These are phyloP conservation scores for Tetragonula carbonaria DNA, from an alignment of 2,888 invertebrate genomes.

Conservation along the genomic window DNA sequence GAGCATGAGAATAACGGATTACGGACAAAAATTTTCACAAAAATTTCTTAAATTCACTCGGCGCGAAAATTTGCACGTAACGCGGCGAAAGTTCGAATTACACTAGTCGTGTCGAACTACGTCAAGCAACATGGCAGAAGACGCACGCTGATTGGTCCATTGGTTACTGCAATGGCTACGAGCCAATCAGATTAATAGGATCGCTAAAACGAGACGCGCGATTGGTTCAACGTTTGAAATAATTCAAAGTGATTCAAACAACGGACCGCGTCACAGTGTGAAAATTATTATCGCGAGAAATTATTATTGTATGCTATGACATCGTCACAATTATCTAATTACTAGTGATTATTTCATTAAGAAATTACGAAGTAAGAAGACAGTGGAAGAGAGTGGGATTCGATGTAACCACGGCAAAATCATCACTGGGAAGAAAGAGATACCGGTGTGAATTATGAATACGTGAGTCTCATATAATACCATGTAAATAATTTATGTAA, in stretches of 20 bases:
- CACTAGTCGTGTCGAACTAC: not conserved
- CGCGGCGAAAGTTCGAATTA: not conserved
- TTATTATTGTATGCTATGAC: not conserved
- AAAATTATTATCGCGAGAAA: not conserved
- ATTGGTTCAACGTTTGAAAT: not conserved
- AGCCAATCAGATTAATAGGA: slow-evolving; percentile 24
- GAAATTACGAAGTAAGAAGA: not conserved
- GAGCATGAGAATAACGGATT: too few relatives aligned
- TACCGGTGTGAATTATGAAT: slow-evolving; percentile 1
- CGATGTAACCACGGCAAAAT: not conserved
- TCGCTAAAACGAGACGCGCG: not conserved
- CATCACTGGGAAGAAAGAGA: not conserved
- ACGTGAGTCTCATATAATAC: not conserved
- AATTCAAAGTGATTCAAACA: not conserved
- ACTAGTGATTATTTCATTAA: not conserved
- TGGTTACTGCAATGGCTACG: not conserved
- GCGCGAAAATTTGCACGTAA: not conserved
- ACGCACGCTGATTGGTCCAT: slow-evolving; percentile 15
- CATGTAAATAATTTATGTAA: slow-evolving; percentile 32
- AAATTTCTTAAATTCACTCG: not conserved
- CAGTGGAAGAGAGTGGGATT: not conserved
- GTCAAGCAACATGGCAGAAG: not conserved
- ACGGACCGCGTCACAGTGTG: not conserved
- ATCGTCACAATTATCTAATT: not conserved
- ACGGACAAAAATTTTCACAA: not conserved